Percentiles rank a stretch among this genome's conserved stretches.
Conservation (phyloP, 2,888 invertebrate species). For the Holacanthella duospinosa region DNA sequence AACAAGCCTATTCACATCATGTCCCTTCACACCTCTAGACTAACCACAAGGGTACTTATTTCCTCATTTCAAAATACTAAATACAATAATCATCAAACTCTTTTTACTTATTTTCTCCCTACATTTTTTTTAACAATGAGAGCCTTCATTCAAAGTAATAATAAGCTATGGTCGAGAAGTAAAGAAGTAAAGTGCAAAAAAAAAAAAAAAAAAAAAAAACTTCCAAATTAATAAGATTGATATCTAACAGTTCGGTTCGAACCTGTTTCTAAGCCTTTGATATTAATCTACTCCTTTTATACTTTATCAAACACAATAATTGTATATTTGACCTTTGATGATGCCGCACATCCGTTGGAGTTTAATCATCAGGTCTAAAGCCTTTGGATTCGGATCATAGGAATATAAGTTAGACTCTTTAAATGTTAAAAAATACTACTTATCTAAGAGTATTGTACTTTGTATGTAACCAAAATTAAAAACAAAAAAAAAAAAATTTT, state of each 20-base stretch:
- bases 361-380: neutral
- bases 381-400: too few relatives aligned
- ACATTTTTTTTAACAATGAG: too few relatives aligned
- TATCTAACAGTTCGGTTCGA: neutral
- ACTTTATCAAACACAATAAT: neutral
- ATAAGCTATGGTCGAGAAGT: neutral
- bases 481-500: too few relatives aligned
- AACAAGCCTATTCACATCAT: neutral
- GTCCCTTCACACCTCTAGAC: conserved; percentile 2
- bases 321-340: neutral
- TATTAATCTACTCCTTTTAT: neutral
- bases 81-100: too few relatives aligned
- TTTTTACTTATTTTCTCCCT: too few relatives aligned
- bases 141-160: too few relatives aligned
- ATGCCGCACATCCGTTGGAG: neutral
- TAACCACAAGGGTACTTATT: too few relatives aligned
- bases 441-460: too few relatives aligned
- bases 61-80: too few relatives aligned
- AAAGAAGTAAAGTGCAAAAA: neutral
- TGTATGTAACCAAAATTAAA: too few relatives aligned
- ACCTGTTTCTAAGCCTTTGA: neutral
- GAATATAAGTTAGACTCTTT: neutral
- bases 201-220: too few relatives aligned
- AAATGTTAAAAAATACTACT: too few relatives aligned
- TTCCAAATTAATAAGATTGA: neutral